Base-by-base conservation (phyloP, 1,140 invertebrate genomes). In the Subanguina moxae region DNA sequence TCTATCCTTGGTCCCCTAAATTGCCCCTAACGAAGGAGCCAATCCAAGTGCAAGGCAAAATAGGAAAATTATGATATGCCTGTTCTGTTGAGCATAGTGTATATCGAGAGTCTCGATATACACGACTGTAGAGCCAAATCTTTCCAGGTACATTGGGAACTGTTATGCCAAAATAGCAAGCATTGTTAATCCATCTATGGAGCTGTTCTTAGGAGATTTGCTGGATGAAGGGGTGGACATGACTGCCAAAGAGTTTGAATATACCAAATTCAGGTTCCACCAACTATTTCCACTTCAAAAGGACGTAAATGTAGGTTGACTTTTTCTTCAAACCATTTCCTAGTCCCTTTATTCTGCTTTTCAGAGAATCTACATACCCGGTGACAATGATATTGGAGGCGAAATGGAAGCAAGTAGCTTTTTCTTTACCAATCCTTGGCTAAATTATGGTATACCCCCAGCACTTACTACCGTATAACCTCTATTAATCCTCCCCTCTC, bases 371-470 rank as follows among this genome's bases (percentile, higher is more conserved):
- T 76, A 65, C 57, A 38, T 74, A 19, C 75, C 72, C 11, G 72
- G 72, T n/a, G 72, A 74, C 46, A 74, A 74, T 30, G 72, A 74
- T 43, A 61, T 74, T 56, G 72, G 72, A 1, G 72, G 72, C 8
- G 72, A 74, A 67, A 65, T 67, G 46, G 72, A 74, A 30, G 3
- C 23, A 52, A 8, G 23, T 21, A 21, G 15, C 17, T 15, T 15
- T 7, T 52, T 19, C n/a, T n/a, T n/a, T n/a, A n/a, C n/a, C n/a
- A n/a, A n/a, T n/a, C n/a, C n/a, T n/a, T n/a, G n/a, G n/a, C n/a
- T n/a, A n/a, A n/a, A n/a, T n/a, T n/a, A n/a, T n/a, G n/a, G n/a
- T n/a, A n/a, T n/a, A n/a, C n/a, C n/a, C n/a, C n/a, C n/a, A n/a
- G n/a, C n/a, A n/a, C n/a, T n/a, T n/a, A n/a, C n/a, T n/a, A n/a